Conservation (phyloP, 2,888 invertebrate species). For the Omphaloscelis lunosa region DNA sequence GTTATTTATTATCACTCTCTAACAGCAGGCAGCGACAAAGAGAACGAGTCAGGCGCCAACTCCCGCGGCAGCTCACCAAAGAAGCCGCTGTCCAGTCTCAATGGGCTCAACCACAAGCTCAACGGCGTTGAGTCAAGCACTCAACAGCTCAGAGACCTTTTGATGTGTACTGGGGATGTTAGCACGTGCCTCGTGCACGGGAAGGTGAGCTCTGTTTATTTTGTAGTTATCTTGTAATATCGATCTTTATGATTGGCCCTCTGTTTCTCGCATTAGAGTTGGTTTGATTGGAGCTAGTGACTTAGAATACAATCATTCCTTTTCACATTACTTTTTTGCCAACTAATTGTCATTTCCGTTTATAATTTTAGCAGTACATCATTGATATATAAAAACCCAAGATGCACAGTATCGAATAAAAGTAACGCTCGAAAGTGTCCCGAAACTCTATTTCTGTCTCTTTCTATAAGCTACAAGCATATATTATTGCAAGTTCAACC, state of each 20-base stretch:
- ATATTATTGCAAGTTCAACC: no score
- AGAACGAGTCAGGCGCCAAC: slow-evolving; percentile 89
- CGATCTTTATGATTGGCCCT: neutral
- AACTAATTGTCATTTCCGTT: accelerated
- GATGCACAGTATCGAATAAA: no score
- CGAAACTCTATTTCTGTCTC: no score
- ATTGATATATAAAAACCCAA: no score
- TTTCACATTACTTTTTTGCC: neutral
- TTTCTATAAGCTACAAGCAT: no score
- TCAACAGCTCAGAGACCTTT: slow-evolving; percentile 86
- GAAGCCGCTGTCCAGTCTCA: slow-evolving; percentile 82
- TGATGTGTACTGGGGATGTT: slow-evolving; percentile 93
- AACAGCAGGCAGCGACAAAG: slow-evolving; percentile 92
- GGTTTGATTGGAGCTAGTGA: neutral
- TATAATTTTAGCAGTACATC: neutral
- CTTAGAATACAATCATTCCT: neutral
- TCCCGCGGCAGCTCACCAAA: slow-evolving; percentile 85
- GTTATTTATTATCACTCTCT: slow-evolving; percentile 4
- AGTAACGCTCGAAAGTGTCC: no score
- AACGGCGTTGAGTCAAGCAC: slow-evolving; percentile 77
- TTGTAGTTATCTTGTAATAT: neutral
- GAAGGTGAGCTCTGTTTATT: slow-evolving; percentile 73
- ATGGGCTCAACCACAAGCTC: slow-evolving; percentile 79
- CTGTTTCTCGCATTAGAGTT: neutral
- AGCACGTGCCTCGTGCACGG: slow-evolving; percentile 94